Conservation (phyloP, 2,888 invertebrate genomes). For the Lacanobia wlatinum region DNA sequence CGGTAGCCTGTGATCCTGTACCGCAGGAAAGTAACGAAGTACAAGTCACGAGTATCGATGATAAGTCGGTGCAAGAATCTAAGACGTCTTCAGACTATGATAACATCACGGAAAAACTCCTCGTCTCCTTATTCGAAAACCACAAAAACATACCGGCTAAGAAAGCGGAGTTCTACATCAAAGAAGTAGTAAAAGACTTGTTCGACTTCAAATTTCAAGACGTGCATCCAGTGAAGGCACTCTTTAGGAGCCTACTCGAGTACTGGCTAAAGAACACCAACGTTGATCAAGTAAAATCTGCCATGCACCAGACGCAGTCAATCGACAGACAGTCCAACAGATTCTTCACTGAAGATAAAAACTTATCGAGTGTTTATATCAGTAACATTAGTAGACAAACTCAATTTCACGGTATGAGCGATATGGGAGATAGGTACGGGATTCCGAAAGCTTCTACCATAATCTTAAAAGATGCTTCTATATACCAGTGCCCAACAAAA, state of each 20-base stretch:
- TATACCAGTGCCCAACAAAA: constrained; percentile 59
- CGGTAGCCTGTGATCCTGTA: constrained; percentile 59
- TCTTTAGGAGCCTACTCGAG: constrained; percentile 81
- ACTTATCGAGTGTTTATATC: constrained; percentile 74
- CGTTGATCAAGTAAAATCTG: constrained; percentile 67
- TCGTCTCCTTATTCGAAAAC: constrained; percentile 75
- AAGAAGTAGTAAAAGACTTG: constrained; percentile 78
- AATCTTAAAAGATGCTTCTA: constrained; percentile 26
- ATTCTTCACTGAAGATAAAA: constrained; percentile 77
- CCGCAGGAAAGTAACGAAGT: constrained; percentile 65
- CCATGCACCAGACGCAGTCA: constrained; percentile 72
- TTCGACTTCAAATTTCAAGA: constrained; percentile 74
- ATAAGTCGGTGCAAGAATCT: constrained; percentile 71
- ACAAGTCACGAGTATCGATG: constrained; percentile 66
- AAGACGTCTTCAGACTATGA: constrained; percentile 74
- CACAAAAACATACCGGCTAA: constrained; percentile 51
- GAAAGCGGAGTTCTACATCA: constrained; percentile 73
- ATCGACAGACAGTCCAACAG: constrained; percentile 75
- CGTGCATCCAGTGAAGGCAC: constrained; percentile 77
- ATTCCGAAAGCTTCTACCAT: constrained; percentile 43
- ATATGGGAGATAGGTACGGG: neutral
- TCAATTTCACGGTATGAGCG: constrained; percentile 73
- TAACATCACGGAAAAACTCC: constrained; percentile 78
- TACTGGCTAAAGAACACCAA: constrained; percentile 82
- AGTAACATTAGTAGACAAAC: constrained; percentile 74